Evolutionary conservation across 2,888 invertebrate species (phyloP), one percentile per base, ranked within the genome.

Genomic region (Pyrrhosoma nymphula): DNA sequence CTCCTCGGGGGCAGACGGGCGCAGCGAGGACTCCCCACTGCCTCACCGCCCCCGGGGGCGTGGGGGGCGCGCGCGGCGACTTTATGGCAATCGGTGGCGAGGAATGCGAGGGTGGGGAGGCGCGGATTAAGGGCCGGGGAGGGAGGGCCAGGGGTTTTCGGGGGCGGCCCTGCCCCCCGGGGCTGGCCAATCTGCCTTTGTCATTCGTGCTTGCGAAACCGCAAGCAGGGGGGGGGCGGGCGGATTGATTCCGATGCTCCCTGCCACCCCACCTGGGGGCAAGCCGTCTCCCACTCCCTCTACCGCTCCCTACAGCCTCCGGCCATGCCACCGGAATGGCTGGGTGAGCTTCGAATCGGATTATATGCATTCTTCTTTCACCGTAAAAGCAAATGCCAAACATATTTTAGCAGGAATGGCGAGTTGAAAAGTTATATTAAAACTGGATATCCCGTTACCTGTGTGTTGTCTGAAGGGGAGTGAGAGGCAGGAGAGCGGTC

Each of bases 361-460:
- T 96, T 96, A 96, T 96, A 95, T 95, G 95, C 96, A 96, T 96
- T 96, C 96, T 96, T 96, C 96, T 96, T 96, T 95, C 95, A 95
- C 96, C 95, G 95, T 95, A 96, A 96, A 96, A 96, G 96, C 96
- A 95, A 96, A 96, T 96, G 96, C 96, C 96, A 96, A 96, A 96
- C 96, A 96, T 96, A 96, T 96, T 96, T 96, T 95, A 96, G 96
- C 96, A 95, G 96, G 96, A 96, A 96, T 96, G 96, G 95, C 96
- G 96, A 96, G 96, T 96, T 96, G 95, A 96, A 96, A 96, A 96
- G 96, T 96, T 96, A 96, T 96, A 96, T 96, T 96, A 96, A 96
- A 96, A 96, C 96, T 95, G 95, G 96, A 95, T n/a, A n/a, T 93
- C 93, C 93, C 39, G 93, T 93, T 93, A 93, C 93, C 93, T 93